These are phyloP conservation scores for Chrysolophus pictus DNA, from an alignment of 2,797 vertebrate genomes.

Conservation along the genomic window DNA sequence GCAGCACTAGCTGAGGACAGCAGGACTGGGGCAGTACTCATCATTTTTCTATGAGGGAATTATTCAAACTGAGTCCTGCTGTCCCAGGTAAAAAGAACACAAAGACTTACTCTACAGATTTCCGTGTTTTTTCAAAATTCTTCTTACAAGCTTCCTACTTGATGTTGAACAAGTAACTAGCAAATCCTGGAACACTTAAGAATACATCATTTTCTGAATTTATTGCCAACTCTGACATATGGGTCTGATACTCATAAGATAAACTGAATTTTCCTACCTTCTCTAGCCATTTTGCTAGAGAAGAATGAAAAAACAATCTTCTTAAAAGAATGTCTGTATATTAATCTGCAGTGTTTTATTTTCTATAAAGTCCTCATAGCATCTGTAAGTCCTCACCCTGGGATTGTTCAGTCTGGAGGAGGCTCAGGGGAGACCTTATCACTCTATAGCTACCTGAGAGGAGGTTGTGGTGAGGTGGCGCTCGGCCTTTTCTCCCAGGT, in stretches of 20 bases:
- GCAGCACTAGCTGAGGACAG: background rate
- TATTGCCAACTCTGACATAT: background rate
- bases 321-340: background rate
- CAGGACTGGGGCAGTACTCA: background rate
- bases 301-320: background rate
- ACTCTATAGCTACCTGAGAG: too few relatives aligned
- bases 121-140: background rate
- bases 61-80: background rate
- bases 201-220: background rate
- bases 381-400: background rate
- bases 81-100: background rate
- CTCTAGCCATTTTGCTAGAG: background rate
- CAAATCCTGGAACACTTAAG: background rate
- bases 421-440: too few relatives aligned
- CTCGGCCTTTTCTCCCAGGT: too few relatives aligned
- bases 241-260: background rate
- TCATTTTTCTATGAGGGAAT: background rate
- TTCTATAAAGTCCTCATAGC: background rate
- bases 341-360: background rate
- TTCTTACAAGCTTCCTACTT: background rate
- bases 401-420: too few relatives aligned
- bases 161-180: background rate
- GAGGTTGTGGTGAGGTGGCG: too few relatives aligned
- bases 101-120: background rate
- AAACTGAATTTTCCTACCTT: background rate